Percentiles rank a stretch among this genome's conserved stretches.
phyloP scores from a whole-genome alignment of 2,113 vertebrate species.

The Mus pahari region DNA sequence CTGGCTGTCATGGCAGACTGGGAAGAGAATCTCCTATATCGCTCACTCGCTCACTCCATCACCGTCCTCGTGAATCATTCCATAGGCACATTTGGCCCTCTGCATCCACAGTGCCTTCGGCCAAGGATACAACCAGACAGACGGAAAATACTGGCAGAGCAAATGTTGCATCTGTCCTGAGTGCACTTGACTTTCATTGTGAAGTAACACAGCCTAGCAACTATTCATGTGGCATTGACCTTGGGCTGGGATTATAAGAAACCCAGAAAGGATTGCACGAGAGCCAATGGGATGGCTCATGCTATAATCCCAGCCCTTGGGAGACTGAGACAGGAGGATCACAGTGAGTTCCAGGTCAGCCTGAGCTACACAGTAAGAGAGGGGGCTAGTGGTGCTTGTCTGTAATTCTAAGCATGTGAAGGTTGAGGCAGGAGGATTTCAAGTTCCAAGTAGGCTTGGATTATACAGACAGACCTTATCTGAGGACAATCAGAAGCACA shows the following conservation, averaged over 20 bases:
- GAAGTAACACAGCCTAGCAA: neutral
- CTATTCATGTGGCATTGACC: neutral
- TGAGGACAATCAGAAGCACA: neutral
- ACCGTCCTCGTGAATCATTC: neutral
- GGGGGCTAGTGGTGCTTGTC: neutral
- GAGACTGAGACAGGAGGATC: neutral
- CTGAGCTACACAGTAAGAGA: neutral
- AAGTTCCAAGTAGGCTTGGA: neutral
- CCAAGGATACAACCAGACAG: neutral
- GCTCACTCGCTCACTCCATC: rapidly evolving
- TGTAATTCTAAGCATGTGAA: neutral
- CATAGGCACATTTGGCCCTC: rapidly evolving
- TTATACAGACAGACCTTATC: neutral
- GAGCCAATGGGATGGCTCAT: neutral
- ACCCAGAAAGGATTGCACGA: neutral
- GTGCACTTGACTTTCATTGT: neutral
- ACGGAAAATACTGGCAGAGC: neutral
- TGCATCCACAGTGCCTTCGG: neutral
- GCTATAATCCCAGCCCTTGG: neutral
- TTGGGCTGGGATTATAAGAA: too few species aligned
- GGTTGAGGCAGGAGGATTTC: neutral
- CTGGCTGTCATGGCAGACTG: rapidly evolving
- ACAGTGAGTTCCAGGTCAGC: neutral
- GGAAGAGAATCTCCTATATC: rapidly evolving
- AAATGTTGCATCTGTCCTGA: neutral